These are phyloP conservation scores for Lampropteryx suffumata DNA, from an alignment of 2,888 invertebrate species.

Conservation along the genomic window DNA sequence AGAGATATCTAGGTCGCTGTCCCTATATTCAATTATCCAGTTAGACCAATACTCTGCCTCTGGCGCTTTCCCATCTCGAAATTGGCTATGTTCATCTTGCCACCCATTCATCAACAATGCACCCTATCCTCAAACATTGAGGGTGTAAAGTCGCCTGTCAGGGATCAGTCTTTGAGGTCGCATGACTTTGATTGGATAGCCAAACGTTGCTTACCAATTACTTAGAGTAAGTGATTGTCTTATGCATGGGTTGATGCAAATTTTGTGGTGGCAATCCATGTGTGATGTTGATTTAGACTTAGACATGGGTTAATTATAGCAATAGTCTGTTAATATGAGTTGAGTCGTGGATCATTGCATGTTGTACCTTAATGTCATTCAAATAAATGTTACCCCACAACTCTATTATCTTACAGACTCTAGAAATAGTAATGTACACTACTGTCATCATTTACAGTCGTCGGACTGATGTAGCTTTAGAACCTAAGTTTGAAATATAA, in stretches of 20 bases:
- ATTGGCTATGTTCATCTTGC: constrained; percentile 55
- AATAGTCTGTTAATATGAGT: too few relatives aligned
- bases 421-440: too few relatives aligned
- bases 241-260: constrained; percentile 49
- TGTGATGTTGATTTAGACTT: constrained; percentile 9
- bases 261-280: constrained; percentile 33
- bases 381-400: too few relatives aligned
- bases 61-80: constrained; percentile 62
- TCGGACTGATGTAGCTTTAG: too few relatives aligned
- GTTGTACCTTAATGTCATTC: too few relatives aligned
- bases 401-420: too few relatives aligned
- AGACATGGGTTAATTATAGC: background rate
- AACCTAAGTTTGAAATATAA: too few relatives aligned
- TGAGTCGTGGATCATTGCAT: too few relatives aligned
- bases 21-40: constrained; percentile 72
- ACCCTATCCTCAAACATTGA: constrained; percentile 28
- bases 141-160: constrained; percentile 35
- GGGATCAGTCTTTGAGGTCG: constrained; percentile 47
- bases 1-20: constrained; percentile 50
- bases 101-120: constrained; percentile 1
- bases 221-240: constrained; percentile 77
- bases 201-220: constrained; percentile 73
- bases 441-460: too few relatives aligned
- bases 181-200: constrained; percentile 70
- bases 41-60: constrained; percentile 63